Percentiles rank a stretch among this genome's conserved stretches.
Conservation (phyloP, 2,113 vertebrate genomes). For the Dermatemys mawii region DNA sequence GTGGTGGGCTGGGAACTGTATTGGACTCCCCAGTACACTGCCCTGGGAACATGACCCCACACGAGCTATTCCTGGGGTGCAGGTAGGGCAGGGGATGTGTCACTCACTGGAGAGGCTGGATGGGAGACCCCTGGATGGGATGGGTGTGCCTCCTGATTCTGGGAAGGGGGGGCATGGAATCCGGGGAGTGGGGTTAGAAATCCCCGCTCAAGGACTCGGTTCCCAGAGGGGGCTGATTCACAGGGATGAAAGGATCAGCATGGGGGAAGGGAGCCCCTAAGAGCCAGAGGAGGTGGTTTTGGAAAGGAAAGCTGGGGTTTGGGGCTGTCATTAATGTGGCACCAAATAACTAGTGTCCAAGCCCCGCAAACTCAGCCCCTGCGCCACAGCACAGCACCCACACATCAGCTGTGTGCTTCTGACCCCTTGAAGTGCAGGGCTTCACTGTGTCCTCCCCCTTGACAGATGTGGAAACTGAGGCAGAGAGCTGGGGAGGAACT, state of each 20-base stretch:
- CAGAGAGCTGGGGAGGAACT: not conserved
- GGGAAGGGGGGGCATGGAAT: too few species aligned
- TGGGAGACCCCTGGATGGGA: not conserved
- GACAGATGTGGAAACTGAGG: not conserved
- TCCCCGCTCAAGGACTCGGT: not conserved
- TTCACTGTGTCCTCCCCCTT: not conserved
- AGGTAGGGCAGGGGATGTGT: not conserved
- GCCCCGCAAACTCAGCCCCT: too few species aligned
- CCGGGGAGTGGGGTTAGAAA: not conserved
- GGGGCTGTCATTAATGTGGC: not conserved
- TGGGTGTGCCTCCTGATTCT: not conserved
- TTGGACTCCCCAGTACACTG: not conserved
- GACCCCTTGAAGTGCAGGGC: not conserved
- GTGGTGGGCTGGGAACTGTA: not conserved
- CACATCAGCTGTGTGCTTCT: not conserved
- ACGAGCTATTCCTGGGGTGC: not conserved
- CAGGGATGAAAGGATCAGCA: not conserved
- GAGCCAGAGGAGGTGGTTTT: not conserved
- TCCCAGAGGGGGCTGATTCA: not conserved
- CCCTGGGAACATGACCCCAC: not conserved
- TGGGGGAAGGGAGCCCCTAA: not conserved
- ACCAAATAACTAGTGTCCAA: not conserved
- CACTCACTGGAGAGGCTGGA: not conserved
- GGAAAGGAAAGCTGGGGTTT: not conserved
- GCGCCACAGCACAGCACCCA: too few species aligned